Conservation (phyloP, 2,797 vertebrate species). For the Bovichtus diacanthus region DNA sequence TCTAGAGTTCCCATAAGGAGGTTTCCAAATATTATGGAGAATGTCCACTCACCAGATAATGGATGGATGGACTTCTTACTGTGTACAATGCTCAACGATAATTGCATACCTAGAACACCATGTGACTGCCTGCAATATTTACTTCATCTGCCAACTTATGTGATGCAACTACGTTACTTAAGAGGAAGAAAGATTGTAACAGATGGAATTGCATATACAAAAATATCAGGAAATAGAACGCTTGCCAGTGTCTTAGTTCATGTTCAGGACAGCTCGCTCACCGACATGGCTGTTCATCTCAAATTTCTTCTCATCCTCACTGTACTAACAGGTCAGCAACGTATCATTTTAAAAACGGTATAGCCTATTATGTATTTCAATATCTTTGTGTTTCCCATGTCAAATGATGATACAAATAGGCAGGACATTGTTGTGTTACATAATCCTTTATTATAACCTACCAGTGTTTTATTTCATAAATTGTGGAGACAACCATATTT, state of each 20-base stretch:
- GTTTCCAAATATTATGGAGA: neutral
- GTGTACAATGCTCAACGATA: neutral
- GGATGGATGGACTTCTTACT: neutral
- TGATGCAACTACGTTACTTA: neutral
- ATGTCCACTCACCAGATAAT: neutral
- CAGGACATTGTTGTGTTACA: neutral
- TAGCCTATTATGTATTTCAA: neutral
- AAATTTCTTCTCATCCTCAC: constrained; percentile 2
- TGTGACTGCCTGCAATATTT: neutral
- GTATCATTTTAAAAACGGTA: neutral
- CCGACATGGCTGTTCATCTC: neutral
- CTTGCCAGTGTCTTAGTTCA: fast-evolving
- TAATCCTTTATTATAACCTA: neutral
- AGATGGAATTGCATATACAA: neutral
- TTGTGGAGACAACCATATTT: neutral
- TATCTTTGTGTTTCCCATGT: neutral
- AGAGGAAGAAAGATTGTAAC: neutral
- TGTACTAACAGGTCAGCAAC: constrained; percentile 22
- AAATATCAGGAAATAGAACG: neutral
- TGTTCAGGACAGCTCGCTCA: neutral
- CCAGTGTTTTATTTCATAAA: neutral
- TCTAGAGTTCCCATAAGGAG: neutral
- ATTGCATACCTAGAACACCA: neutral
- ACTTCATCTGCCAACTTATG: neutral
- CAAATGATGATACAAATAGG: neutral